Evolutionary conservation across 2,888 invertebrate genomes (phyloP), one percentile per base, ranked within the genome.

Genomic region (Hydriomena furcata): DNA sequence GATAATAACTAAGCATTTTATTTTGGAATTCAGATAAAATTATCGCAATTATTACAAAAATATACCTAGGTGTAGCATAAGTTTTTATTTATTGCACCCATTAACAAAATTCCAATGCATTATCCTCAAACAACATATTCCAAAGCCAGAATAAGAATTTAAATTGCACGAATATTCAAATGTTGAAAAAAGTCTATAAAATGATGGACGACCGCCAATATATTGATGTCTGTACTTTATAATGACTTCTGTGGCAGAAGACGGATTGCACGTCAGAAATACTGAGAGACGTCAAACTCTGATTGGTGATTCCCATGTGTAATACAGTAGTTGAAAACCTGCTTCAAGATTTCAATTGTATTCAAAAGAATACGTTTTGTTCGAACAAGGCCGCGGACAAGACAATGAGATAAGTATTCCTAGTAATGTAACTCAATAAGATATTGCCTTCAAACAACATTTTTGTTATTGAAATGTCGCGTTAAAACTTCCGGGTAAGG

Each of bases 281-380:
- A 76, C 80, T 85, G 81, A 74, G 78, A 86, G 78, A 84, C 79
- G 87, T 88, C 88, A 86, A 74, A 65, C 35, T 79, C 80, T 89
- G 89, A 90, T 90, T 84, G 88, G 88, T 89, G 73, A 79, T 82
- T 86, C 90, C 90, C 90, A 86, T 85, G 89, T 89, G 90, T 90
- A 90, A 89, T 83, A 88, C 90, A 75, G 89, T 86, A 90, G 89
- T 79, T 69, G 56, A 58, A 66, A 67, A 70, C 71, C 67, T 77
- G 72, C 71, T 46, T 48, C 7, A 35, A 42, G 41, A 36, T 41
- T 37, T 52, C 46, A 51, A 51, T 51, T 40, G 74, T 66, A 64
- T 13, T 24, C 59, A 52, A 61, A 42, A 1, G 64, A 63, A 83
- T 71, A 8, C 82, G 83, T 85, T 84, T 77, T 78, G 81, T 79